A percentile compares a stretch with the other conserved stretches of the same genome.
Evolutionary conservation across 1,140 invertebrate species (phyloP).

Genomic region (Macrotrachela quadricornifera): DNA sequence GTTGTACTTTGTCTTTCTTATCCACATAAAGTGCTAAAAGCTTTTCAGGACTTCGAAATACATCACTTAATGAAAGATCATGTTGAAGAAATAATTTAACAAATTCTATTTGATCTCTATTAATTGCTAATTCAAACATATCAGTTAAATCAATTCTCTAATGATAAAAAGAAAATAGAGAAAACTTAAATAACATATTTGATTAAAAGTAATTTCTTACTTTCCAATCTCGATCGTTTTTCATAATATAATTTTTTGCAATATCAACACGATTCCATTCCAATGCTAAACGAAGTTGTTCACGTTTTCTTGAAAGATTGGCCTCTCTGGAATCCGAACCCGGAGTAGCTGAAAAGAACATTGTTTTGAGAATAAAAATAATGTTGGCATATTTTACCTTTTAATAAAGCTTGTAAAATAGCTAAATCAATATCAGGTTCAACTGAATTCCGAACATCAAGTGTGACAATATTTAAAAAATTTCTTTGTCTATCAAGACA

Average conservation of each 20-base stretch:
- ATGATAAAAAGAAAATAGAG: neutral
- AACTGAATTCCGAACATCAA: too few relatives aligned
- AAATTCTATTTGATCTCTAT: neutral
- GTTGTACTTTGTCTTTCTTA: too few relatives aligned
- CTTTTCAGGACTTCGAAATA: too few relatives aligned
- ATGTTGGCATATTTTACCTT: neutral
- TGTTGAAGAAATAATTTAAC: constrained; percentile 6
- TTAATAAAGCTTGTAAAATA: constrained; percentile 7
- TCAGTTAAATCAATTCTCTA: neutral
- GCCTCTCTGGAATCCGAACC: too few relatives aligned
- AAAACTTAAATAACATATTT: neutral
- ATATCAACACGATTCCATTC: constrained; percentile 13
- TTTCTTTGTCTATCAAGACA: too few relatives aligned
- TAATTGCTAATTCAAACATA: neutral
- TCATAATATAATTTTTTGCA: constrained; percentile 21
- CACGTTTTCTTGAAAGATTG: neutral
- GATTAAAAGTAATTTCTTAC: neutral
- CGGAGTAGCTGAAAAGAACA: too few relatives aligned
- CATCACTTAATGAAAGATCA: neutral
- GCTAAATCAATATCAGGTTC: constrained; percentile 6
- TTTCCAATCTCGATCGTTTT: neutral
- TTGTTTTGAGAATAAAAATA: too few relatives aligned
- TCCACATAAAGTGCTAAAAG: too few relatives aligned
- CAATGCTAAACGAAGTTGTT: constrained; percentile 11
- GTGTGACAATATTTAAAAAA: too few relatives aligned